Percentiles rank a stretch among this genome's conserved stretches.
phyloP scores from a whole-genome alignment of 2,797 vertebrate species.

The Acrocephalus scirpaceus region DNA sequence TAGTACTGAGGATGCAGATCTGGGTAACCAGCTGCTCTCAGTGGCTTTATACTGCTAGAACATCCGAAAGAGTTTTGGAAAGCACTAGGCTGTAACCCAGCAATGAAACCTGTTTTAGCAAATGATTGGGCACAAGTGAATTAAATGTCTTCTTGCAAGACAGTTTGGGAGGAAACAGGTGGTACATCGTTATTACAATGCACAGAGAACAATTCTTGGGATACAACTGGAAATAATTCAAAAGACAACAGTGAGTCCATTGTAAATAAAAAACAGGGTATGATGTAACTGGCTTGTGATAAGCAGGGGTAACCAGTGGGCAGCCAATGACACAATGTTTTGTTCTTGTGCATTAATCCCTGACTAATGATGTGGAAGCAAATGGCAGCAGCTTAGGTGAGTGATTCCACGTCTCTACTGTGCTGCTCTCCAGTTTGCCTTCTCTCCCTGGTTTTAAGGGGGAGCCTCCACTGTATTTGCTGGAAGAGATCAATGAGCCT shows the following conservation, averaged over 20 bases:
- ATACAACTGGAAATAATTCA: not conserved
- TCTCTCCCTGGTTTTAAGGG: not conserved
- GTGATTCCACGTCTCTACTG: not conserved
- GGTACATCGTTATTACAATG: not conserved
- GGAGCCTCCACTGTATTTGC: not conserved
- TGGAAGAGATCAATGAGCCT: not conserved
- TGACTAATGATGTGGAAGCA: not conserved
- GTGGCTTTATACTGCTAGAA: not conserved
- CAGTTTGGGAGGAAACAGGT: not conserved
- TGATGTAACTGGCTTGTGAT: not conserved
- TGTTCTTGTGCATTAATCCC: not conserved
- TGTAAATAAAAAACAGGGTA: conserved; percentile 16
- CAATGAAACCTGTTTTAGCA: not conserved
- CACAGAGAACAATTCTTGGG: not conserved
- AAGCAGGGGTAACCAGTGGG: not conserved
- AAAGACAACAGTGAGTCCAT: not conserved
- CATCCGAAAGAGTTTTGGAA: not conserved
- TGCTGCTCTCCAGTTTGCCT: not conserved
- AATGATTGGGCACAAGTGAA: not conserved
- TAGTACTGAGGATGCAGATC: not conserved
- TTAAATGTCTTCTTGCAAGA: not conserved
- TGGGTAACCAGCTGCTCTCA: not conserved
- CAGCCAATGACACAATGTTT: not conserved
- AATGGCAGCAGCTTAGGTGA: not conserved
- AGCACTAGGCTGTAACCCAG: not conserved